phyloP scores from a whole-genome alignment of 2,888 invertebrate species.

The Sminthurides aquaticus region DNA sequence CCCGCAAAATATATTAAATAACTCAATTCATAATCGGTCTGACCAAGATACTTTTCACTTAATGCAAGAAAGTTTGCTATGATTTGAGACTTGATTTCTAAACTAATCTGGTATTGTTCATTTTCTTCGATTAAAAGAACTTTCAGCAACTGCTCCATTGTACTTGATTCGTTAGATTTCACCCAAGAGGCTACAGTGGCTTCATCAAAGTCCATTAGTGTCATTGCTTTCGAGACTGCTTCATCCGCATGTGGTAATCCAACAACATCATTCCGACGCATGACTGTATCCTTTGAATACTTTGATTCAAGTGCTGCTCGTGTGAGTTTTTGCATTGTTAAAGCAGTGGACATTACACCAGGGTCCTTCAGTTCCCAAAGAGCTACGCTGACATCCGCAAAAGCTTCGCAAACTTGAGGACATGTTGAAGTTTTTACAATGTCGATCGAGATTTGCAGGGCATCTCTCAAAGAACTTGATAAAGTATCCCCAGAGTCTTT shows the following conservation, averaged over 20 bases:
- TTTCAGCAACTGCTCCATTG: background rate
- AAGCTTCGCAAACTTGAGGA: conserved; percentile 25
- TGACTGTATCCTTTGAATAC: background rate
- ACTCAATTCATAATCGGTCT: conserved; percentile 22
- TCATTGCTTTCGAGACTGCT: conserved; percentile 16
- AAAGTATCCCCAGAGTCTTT: conserved; percentile 8
- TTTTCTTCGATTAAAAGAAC: background rate
- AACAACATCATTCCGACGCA: conserved; percentile 20
- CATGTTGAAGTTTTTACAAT: conserved; percentile 14
- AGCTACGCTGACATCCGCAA: conserved; percentile 18
- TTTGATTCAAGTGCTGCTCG: background rate
- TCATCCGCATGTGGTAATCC: conserved; percentile 28
- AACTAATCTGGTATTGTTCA: background rate
- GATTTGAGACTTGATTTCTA: background rate
- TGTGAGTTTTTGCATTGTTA: conserved; percentile 10
- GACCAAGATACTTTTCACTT: conserved; percentile 3
- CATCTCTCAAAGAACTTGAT: conserved; percentile 5
- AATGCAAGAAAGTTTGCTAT: background rate
- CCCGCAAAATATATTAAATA: conserved; percentile 25
- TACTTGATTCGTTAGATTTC: background rate
- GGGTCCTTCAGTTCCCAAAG: conserved; percentile 7
- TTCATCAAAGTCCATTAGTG: conserved; percentile 4
- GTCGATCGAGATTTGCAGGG: conserved; percentile 17
- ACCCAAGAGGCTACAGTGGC: background rate
- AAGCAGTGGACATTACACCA: conserved; percentile 6